phyloP scores from a whole-genome alignment of 2,113 vertebrate species.

The Xenus cinereus region DNA sequence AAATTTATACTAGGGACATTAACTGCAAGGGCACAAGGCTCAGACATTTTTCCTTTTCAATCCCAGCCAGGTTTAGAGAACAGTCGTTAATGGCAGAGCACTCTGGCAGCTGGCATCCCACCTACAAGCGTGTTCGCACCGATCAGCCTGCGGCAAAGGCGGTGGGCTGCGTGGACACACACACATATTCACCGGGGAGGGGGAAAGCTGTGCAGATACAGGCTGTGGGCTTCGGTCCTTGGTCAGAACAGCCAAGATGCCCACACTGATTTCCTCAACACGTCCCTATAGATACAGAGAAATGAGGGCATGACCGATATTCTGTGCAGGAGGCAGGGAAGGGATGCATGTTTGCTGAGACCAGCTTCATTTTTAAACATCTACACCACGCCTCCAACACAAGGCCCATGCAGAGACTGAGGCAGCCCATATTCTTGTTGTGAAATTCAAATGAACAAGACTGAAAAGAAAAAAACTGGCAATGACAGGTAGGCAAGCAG shows the following conservation, averaged over 20 bases:
- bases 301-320: background rate
- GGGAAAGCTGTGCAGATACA: background rate
- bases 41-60: background rate
- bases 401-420: background rate
- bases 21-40: background rate
- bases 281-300: background rate
- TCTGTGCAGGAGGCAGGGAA: background rate
- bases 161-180: background rate
- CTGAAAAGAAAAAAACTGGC: background rate
- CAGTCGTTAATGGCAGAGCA: background rate
- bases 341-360: background rate
- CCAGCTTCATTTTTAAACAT: background rate
- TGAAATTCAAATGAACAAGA: background rate
- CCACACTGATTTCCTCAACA: background rate
- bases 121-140: background rate
- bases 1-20: constrained; percentile 11
- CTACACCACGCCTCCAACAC: background rate
- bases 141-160: background rate
- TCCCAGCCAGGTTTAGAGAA: background rate
- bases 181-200: background rate
- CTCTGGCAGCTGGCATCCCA: background rate
- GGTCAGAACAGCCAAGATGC: background rate
- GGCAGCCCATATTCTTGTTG: background rate
- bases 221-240: background rate
- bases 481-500: background rate